Percentiles rank a stretch among this genome's conserved stretches.
Conservation (phyloP, 2,797 vertebrate genomes). For the Poecilia wingei region DNA sequence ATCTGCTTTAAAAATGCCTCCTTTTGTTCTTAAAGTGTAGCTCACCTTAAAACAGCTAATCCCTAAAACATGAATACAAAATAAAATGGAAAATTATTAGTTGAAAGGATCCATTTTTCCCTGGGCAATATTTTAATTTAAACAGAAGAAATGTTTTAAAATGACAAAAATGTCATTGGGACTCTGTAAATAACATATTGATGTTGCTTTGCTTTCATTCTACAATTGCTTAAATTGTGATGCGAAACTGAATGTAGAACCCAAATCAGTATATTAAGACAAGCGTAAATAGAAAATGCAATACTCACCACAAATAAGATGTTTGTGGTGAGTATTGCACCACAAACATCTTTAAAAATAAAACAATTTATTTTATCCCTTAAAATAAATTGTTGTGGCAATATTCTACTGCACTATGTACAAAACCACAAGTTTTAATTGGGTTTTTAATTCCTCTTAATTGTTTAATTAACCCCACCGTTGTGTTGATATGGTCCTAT, state of each 20-base stretch:
- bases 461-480: neutral
- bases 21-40: neutral
- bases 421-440: neutral
- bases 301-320: neutral
- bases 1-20: slow-evolving; percentile 34
- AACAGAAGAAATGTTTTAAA: neutral
- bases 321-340: too few relatives aligned
- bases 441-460: neutral
- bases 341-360: too few relatives aligned
- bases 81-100: neutral
- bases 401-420: neutral
- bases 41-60: neutral
- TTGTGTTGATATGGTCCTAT: neutral
- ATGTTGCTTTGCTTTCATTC: neutral
- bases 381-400: neutral
- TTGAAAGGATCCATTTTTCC: neutral
- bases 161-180: neutral
- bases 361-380: neutral
- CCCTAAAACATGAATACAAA: neutral
- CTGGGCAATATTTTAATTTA: neutral
- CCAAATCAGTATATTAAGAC: neutral
- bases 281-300: neutral
- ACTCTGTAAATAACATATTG: neutral
- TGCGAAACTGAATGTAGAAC: neutral
- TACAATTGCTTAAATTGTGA: neutral